Evolutionary conservation across 2,797 vertebrate genomes (phyloP).

Genomic region (Cuculus canorus): DNA sequence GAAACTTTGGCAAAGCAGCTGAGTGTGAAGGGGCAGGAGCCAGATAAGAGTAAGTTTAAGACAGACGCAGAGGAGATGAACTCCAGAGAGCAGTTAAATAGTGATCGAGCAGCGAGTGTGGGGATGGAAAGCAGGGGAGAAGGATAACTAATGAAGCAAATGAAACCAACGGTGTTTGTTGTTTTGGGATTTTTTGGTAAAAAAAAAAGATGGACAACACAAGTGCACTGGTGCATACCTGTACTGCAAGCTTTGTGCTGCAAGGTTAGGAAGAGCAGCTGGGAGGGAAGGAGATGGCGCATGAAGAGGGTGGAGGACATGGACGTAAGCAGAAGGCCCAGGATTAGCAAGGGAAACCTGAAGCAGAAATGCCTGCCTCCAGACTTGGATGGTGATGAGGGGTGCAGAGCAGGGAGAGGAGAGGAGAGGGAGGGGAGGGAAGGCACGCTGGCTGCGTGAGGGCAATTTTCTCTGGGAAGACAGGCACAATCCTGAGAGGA

Average conservation of each 20-base stretch:
- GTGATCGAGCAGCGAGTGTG: rapidly evolving
- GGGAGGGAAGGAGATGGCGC: rapidly evolving
- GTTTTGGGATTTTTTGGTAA: background rate
- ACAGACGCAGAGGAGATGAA: background rate
- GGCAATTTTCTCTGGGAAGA: background rate
- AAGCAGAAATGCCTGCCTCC: background rate
- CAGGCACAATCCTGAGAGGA: background rate
- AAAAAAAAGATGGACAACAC: background rate
- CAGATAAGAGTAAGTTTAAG: background rate
- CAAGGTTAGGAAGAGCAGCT: background rate
- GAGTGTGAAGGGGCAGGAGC: background rate
- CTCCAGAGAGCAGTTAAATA: background rate
- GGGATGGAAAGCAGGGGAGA: background rate
- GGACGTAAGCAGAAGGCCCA: background rate
- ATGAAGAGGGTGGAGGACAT: background rate
- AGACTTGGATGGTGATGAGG: background rate
- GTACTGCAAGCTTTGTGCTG: rapidly evolving
- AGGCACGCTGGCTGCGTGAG: rapidly evolving
- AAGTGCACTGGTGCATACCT: background rate
- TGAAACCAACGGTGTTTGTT: background rate
- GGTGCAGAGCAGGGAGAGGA: too few relatives aligned
- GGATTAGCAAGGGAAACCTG: background rate
- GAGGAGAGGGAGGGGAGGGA: background rate
- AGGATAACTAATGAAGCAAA: background rate
- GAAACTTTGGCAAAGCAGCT: background rate